Evolutionary conservation across 2,113 vertebrate species (phyloP).

Genomic region (Daphoenositta chrysoptera): DNA sequence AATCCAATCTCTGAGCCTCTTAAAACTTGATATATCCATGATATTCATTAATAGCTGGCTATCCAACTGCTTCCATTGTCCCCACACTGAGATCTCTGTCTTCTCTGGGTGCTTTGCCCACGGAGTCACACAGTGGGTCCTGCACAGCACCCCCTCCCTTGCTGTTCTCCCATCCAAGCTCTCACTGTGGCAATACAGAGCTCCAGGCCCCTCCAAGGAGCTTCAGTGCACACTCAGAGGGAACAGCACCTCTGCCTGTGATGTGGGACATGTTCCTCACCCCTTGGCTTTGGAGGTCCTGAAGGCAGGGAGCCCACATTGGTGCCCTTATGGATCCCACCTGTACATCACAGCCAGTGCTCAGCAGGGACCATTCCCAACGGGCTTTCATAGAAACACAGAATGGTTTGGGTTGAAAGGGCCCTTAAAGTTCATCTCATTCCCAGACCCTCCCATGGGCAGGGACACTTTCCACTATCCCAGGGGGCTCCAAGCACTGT

Average conservation of each 20-base stretch:
- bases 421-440: neutral
- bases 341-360: neutral
- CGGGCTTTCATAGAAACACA: neutral
- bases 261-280: neutral
- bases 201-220: neutral
- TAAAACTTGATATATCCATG: neutral
- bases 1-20: neutral
- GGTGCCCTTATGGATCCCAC: neutral
- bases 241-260: neutral
- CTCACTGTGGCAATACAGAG: fast-evolving
- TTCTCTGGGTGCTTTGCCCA: neutral
- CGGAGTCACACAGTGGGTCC: neutral
- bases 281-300: fast-evolving
- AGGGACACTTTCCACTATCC: neutral
- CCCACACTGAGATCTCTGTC: fast-evolving
- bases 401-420: neutral
- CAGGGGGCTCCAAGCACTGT: neutral
- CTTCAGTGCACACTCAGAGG: neutral
- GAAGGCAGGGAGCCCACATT: fast-evolving
- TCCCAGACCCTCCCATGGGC: neutral
- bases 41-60: neutral
- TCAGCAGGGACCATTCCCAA: neutral
- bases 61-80: neutral
- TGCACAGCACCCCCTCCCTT: neutral
- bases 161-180: fast-evolving